Evolutionary conservation across 2,113 vertebrate genomes (phyloP).

Genomic region (Ochotona curzoniae): DNA sequence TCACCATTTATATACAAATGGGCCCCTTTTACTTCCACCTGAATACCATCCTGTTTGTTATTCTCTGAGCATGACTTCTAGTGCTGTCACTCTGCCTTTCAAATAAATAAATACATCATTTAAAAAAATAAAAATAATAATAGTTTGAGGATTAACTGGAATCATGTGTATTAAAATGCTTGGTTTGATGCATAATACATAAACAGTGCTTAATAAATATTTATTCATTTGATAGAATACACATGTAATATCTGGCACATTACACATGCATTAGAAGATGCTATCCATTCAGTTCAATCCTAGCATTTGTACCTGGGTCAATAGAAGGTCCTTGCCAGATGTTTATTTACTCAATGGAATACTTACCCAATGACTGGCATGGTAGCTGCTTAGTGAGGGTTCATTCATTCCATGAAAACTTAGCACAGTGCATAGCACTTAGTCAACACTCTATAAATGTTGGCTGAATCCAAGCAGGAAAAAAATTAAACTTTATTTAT

Average conservation of each 20-base stretch:
- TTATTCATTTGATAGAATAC: neutral
- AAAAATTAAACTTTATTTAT: constrained; percentile 60
- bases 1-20: neutral
- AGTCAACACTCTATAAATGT: constrained; percentile 65
- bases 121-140: neutral
- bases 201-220: constrained; percentile 41
- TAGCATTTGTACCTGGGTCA: constrained; percentile 23
- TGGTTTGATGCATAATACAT: neutral
- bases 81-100: no score
- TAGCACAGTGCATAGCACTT: constrained; percentile 26
- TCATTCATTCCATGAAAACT: constrained; percentile 55
- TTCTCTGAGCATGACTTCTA: neutral
- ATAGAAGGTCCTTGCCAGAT: neutral
- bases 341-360: constrained; percentile 35
- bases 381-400: constrained; percentile 58
- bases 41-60: no score
- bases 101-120: no score
- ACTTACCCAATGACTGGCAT: neutral
- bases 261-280: neutral
- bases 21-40: no score
- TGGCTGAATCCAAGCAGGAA: constrained; percentile 50
- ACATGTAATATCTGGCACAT: neutral
- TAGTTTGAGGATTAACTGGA: constrained; percentile 2
- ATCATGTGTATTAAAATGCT: neutral
- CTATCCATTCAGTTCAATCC: neutral